These are phyloP conservation scores for Babyrousa celebensis DNA, from an alignment of 2,797 vertebrate species.

Conservation along the genomic window DNA sequence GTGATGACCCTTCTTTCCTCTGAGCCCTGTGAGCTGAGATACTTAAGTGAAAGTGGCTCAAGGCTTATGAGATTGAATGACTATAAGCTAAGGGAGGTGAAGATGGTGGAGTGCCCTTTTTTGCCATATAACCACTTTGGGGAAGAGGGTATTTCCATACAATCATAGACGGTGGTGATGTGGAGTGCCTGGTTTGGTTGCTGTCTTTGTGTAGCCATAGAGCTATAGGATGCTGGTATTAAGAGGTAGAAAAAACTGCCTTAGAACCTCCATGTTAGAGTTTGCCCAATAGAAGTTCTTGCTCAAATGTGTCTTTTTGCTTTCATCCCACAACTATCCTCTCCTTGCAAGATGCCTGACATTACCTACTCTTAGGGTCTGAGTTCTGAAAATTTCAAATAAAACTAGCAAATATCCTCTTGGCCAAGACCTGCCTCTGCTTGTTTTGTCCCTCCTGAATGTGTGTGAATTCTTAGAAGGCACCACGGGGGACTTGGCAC, in stretches of 20 bases:
- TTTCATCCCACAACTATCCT: background rate
- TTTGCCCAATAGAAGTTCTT: background rate
- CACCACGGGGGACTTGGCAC: background rate
- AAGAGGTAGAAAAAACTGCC: background rate
- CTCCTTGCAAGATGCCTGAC: background rate
- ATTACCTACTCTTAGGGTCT: background rate
- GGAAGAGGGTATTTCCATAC: background rate
- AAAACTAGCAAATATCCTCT: conserved; percentile 53
- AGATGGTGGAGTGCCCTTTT: accelerated
- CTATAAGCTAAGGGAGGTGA: background rate
- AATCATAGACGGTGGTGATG: background rate
- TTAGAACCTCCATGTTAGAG: background rate
- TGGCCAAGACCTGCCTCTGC: background rate
- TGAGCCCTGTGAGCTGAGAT: background rate
- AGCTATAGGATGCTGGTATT: background rate
- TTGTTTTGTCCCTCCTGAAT: background rate
- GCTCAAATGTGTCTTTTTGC: background rate
- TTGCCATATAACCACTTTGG: background rate
- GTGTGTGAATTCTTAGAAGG: background rate
- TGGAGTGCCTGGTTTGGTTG: background rate
- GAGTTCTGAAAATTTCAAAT: conserved; percentile 39
- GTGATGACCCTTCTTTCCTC: background rate
- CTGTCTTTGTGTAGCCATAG: background rate
- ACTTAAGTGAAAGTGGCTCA: background rate
- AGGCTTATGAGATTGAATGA: background rate